phyloP scores from a whole-genome alignment of 1,140 invertebrate genomes.

The Dysdera silvatica region DNA sequence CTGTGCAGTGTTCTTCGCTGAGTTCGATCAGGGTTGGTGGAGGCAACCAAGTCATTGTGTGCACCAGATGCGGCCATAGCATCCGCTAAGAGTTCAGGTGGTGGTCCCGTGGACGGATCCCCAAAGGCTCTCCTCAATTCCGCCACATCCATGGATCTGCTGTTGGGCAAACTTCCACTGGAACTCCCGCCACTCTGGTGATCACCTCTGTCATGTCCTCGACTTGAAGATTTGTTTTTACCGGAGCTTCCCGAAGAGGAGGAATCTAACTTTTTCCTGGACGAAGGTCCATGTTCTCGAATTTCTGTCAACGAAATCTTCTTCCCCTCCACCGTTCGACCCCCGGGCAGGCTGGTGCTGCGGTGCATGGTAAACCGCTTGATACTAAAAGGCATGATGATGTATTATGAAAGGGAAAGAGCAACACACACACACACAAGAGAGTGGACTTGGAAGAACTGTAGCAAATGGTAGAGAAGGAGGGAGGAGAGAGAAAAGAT shows the following conservation, averaged over 20 bases:
- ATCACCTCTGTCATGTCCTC: neutral
- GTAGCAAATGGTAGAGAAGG: too few relatives aligned
- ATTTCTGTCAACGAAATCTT: conserved; percentile 24
- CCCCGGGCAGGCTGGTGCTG: conserved; percentile 26
- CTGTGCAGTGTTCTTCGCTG: conserved; percentile 11
- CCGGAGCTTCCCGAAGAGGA: neutral
- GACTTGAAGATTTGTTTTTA: neutral
- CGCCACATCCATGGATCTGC: conserved; percentile 16
- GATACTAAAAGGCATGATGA: conserved; percentile 28
- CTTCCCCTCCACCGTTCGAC: conserved; percentile 11
- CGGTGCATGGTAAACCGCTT: conserved; percentile 28
- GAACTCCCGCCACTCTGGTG: neutral
- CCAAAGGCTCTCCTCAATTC: conserved; percentile 23
- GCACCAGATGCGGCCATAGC: conserved; percentile 19
- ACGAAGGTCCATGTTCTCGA: neutral
- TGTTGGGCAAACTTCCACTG: conserved; percentile 10
- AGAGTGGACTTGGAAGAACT: too few relatives aligned
- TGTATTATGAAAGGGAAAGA: too few relatives aligned
- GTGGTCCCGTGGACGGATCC: conserved; percentile 14
- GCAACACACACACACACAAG: too few relatives aligned
- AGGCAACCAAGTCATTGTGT: neutral
- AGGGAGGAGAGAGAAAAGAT: too few relatives aligned
- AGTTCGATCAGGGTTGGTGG: conserved; percentile 9
- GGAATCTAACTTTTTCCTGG: conserved; percentile 14
- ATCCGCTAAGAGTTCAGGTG: conserved; percentile 19